Conservation (phyloP, 1,140 invertebrate genomes). For the Cheumatopsyche charites region DNA sequence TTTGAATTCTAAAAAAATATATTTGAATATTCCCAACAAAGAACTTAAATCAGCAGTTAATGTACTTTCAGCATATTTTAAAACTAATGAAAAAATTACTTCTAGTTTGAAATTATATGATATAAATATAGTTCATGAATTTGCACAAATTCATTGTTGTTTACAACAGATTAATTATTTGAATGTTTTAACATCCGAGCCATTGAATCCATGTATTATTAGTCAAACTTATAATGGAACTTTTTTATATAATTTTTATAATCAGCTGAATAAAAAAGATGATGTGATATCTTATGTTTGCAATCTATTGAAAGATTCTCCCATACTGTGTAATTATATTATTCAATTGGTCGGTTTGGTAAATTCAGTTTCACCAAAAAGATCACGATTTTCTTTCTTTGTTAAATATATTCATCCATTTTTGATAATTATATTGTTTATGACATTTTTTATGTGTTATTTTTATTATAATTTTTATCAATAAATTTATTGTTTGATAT, state of each 20-base stretch:
- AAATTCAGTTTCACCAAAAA: not conserved
- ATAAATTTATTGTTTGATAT: not conserved
- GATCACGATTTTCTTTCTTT: not conserved
- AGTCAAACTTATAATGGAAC: conserved; percentile 72
- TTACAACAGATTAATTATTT: conserved; percentile 67
- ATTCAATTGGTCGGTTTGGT: conserved; percentile 51
- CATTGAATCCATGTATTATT: conserved; percentile 62
- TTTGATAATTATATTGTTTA: not conserved
- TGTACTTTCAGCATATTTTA: conserved; percentile 68
- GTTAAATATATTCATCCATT: too few relatives aligned
- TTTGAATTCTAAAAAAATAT: not conserved
- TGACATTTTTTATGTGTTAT: not conserved
- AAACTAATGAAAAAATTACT: conserved; percentile 65
- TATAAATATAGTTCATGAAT: conserved; percentile 67
- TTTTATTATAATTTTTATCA: not conserved
- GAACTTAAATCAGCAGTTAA: conserved; percentile 66
- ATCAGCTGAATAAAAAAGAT: conserved; percentile 61
- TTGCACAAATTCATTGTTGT: conserved; percentile 75
- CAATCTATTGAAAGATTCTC: conserved; percentile 59
- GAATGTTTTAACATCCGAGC: conserved; percentile 68
- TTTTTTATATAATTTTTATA: conserved; percentile 74
- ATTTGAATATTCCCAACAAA: conserved; percentile 52
- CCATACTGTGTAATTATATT: conserved; percentile 59
- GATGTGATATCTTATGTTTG: conserved; percentile 63
- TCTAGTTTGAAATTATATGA: conserved; percentile 67